Conservation (phyloP, 2,113 vertebrate species). For the Phoenicopterus ruber region DNA sequence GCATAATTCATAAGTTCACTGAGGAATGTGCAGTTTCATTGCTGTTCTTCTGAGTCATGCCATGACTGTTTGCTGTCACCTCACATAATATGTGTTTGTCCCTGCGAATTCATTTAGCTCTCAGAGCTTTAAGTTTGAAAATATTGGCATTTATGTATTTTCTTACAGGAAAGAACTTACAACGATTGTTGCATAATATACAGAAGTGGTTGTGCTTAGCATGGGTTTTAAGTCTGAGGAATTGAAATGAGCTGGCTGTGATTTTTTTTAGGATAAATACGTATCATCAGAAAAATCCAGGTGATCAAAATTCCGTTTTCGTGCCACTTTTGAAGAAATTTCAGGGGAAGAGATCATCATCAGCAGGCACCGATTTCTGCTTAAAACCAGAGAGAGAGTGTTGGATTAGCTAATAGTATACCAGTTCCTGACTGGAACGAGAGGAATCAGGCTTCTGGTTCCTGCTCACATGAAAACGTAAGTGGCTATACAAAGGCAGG, state of each 20-base stretch:
- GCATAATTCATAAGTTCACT: neutral
- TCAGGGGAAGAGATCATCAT: neutral
- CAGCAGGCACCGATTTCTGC: neutral
- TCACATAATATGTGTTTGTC: neutral
- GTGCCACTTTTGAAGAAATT: neutral
- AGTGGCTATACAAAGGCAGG: neutral
- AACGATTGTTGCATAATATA: fast-evolving
- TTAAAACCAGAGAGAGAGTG: neutral
- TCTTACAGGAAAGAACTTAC: neutral
- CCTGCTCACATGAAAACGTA: neutral
- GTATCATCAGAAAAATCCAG: neutral
- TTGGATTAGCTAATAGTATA: neutral
- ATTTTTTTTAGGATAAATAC: neutral
- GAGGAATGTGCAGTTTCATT: neutral
- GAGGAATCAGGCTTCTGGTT: neutral
- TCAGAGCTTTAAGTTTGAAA: neutral
- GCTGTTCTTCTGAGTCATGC: neutral
- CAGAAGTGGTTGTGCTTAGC: neutral
- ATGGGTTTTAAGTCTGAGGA: neutral
- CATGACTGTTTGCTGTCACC: neutral
- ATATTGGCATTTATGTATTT: neutral
- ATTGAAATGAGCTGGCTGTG: neutral
- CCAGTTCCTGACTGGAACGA: neutral
- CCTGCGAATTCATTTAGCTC: neutral
- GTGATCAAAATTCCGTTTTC: neutral